Base-by-base conservation (phyloP, 2,797 vertebrate species). In the Acanthiza pusilla region DNA sequence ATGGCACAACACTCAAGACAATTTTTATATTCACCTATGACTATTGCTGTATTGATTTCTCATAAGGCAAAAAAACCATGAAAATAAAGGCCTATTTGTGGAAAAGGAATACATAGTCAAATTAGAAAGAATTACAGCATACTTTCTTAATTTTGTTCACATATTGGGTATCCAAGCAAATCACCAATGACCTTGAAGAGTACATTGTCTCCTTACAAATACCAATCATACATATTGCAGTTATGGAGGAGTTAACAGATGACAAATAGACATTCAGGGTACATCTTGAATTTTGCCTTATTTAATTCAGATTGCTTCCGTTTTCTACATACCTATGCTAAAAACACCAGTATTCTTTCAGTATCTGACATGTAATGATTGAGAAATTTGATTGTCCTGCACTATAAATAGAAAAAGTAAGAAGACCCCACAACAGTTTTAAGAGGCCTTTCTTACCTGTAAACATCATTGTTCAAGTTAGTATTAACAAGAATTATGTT, bases 161-260 rank as follows among this genome's bases (percentile, higher is more conserved):
- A 38, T 63, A 67, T 3, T 14, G 9, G 11, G 2, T 53, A 40
- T 27, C 4, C 23, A 77, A 40, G 10, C 2, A 88, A 87, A 66
- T 62, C 23, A 58, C 3, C 3, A 26, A 23, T 13, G 25, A n/a
- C 10, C 19, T 34, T 85, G n/a, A 68, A 72, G 67, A 71, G 4
- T 42, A 23, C 1, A 0, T 62, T 67, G 6, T 48, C 15, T 13
- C 5, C 4, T 80, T 68, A 11, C 2, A 30, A 61, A 34, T 55
- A 30, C 2, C 10, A 17, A 25, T 47, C 16, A 51, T 47, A 61
- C 3, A 5, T 26, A 6, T 32, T 48, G 27, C 13, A 40, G 13
- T 58, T 71, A 30, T 4, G 8, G 19, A 74, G 22, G 15, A 45
- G 9, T 26, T 60, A 34, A 61, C 4, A 61, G 47, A 68, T 12